Evolutionary conservation across 92 coral and sea anemone genomes (phyloP), one percentile per base, ranked within the genome.

Genomic region (Zoanthus solanderi): DNA sequence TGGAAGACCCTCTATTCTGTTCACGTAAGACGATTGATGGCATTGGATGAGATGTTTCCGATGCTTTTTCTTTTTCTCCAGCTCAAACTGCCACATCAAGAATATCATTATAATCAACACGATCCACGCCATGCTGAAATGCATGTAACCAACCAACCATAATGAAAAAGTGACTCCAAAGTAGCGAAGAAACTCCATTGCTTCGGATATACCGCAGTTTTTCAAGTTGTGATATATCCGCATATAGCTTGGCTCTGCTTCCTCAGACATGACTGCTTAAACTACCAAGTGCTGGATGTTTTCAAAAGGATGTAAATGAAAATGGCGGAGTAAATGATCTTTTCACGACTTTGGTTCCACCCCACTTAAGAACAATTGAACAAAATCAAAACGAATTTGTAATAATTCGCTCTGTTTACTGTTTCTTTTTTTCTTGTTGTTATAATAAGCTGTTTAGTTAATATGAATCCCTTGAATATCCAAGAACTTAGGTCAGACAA

Each of bases 51-150:
- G 89, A 63, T 95, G 92, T 18, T 95, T 89, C 31, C 98, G 90
- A 17, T 94, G 97, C 56, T 90, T 94, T 23, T 87, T 77, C 87
- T 96, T 96, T 92, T 93, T 89, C 18, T 96, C 94, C 44, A 93
- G 91, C 31, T 96, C 95, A 85, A 86, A 93, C 74, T 96, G 94
- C 99, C 99, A 96, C 89, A 96, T 88, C 16, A 95, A 98, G 31
- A 95, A 95, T 71, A 96, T 83, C 91, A 96, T 86, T 5, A 95
- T 79, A n/a, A 95, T 94, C 98, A 96, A 91, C 61, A 96, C 95
- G 1, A 96, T 96, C 99, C 99, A 96, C 7, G 99, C 99, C 78
- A 96, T 87, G 84, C 99, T 96, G 87, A 96, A 95, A 53, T 96
- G 98, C 88, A 92, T 90, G 54, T 93, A 90, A 58, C 99, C 99